phyloP scores from a whole-genome alignment of 2,888 invertebrate species.

The Cylindroiulus punctatus region DNA sequence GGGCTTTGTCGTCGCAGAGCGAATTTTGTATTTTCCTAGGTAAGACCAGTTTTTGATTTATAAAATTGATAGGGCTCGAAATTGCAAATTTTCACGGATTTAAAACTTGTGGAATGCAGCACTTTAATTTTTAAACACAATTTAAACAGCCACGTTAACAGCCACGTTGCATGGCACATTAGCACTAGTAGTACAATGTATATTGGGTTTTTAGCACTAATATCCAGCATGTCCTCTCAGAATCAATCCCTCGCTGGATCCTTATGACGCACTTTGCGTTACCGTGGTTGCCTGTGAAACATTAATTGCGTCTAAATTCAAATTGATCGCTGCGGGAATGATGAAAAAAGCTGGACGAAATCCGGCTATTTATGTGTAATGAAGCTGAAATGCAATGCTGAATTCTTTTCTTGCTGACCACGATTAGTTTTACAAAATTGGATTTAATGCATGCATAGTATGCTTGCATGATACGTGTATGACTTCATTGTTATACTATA shows the following conservation, averaged over 20 bases:
- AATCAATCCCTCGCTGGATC: background rate
- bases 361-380: background rate
- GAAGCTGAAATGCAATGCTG: background rate
- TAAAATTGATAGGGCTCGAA: no score
- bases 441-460: background rate
- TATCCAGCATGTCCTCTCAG: background rate
- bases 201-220: background rate
- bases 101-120: no score
- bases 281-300: background rate
- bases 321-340: background rate
- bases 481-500: no score
- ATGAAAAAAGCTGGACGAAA: background rate
- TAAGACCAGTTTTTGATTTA: background rate
- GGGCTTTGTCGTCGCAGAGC: slow-evolving; percentile 56
- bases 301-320: background rate
- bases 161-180: no score
- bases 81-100: no score
- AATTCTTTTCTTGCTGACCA: slow-evolving; percentile 12
- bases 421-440: background rate
- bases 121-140: no score
- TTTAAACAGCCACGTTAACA: no score
- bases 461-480: background rate
- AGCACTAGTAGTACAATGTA: background rate
- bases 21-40: slow-evolving; percentile 56
- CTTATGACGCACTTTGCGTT: slow-evolving; percentile 6